phyloP scores from a whole-genome alignment of 1,140 invertebrate species.

The Aphelenchoides avenae region DNA sequence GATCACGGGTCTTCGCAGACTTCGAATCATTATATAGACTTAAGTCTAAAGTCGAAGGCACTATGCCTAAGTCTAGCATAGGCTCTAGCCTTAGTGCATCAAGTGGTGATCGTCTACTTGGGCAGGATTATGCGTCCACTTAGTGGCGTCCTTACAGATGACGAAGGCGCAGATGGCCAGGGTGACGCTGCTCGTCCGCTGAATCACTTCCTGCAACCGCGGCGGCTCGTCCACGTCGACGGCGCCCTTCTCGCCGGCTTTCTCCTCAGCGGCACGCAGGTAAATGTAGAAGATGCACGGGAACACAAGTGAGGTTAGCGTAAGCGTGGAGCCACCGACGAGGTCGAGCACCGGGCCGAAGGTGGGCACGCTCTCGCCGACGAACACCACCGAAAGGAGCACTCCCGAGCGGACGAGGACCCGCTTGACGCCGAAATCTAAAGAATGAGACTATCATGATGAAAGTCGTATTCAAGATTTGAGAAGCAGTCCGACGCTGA shows the following conservation, averaged over 20 bases:
- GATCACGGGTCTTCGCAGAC: too few species aligned
- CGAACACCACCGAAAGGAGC: slow-evolving; percentile 70
- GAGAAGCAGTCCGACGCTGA: neutral
- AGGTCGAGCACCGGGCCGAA: slow-evolving; percentile 83
- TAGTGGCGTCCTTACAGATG: neutral
- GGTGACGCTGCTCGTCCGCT: neutral
- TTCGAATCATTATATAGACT: too few species aligned
- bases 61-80: too few species aligned
- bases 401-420: slow-evolving; percentile 71
- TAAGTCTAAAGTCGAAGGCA: too few species aligned
- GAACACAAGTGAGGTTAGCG: slow-evolving; percentile 61
- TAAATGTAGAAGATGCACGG: slow-evolving; percentile 57
- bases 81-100: neutral
- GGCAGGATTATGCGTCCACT: neutral
- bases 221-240: slow-evolving; percentile 1
- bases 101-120: too few species aligned
- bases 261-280: slow-evolving; percentile 41
- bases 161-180: neutral
- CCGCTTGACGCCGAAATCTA: slow-evolving; percentile 64
- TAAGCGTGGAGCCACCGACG: slow-evolving; percentile 77
- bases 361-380: slow-evolving; percentile 76
- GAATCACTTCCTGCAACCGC: neutral
- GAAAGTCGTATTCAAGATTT: neutral
- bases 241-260: slow-evolving; percentile 6
- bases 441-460: slow-evolving; percentile 9